phyloP scores from a whole-genome alignment of 2,797 vertebrate genomes.

The Sebastes diploproa region DNA sequence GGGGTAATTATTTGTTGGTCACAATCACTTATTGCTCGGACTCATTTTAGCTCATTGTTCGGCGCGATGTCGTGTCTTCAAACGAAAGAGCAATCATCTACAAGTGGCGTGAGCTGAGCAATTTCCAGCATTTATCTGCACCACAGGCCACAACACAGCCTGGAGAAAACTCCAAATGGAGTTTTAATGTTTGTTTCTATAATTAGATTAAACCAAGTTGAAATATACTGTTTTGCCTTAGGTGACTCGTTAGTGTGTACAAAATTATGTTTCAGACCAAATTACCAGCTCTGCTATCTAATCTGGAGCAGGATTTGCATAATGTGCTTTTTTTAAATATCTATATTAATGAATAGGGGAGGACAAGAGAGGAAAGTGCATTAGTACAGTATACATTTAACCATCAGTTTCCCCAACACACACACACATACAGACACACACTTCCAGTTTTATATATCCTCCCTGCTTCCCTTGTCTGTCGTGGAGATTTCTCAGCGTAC shows the following conservation, averaged over 20 bases:
- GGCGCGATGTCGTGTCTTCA: not conserved
- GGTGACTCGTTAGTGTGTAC: slow-evolving; percentile 77
- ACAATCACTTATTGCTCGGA: not conserved
- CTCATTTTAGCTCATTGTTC: not conserved
- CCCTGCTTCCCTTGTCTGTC: not conserved
- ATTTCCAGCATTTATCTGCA: slow-evolving; percentile 11
- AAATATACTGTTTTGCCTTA: slow-evolving; percentile 68
- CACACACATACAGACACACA: not conserved
- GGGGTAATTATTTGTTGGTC: slow-evolving; percentile 20
- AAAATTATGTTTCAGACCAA: slow-evolving; percentile 75
- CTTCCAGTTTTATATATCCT: not conserved
- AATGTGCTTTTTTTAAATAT: slow-evolving; percentile 77
- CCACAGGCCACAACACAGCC: slow-evolving; percentile 17
- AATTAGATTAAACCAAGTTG: slow-evolving; percentile 77
- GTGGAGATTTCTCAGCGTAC: slow-evolving; percentile 25
- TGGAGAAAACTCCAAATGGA: slow-evolving; percentile 48
- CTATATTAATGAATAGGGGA: slow-evolving; percentile 75
- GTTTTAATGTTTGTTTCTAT: slow-evolving; percentile 76
- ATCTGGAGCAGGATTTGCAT: slow-evolving; percentile 78
- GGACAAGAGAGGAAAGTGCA: slow-evolving; percentile 52
- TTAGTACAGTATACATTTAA: slow-evolving; percentile 66
- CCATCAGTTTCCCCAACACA: slow-evolving; percentile 1
- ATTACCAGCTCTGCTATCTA: slow-evolving; percentile 70
- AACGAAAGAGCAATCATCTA: slow-evolving; percentile 22
- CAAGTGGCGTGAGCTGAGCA: slow-evolving; percentile 7